Evolutionary conservation across 2,113 vertebrate genomes (phyloP).

Genomic region (Strigops habroptila): DNA sequence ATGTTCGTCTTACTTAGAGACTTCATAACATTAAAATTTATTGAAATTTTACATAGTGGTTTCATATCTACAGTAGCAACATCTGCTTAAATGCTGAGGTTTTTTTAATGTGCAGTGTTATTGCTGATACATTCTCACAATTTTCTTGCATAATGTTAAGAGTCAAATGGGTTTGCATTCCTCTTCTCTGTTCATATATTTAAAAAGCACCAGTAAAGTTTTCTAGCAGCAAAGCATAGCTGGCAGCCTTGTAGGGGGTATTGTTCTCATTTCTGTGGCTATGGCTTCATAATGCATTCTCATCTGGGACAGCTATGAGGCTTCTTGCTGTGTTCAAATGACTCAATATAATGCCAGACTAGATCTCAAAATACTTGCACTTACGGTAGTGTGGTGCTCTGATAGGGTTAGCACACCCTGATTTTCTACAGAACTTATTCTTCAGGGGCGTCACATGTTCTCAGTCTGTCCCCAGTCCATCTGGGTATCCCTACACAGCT

Average conservation of each 20-base stretch:
- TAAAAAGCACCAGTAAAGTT: background rate
- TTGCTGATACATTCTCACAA: background rate
- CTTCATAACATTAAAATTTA: background rate
- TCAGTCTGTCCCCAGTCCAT: background rate
- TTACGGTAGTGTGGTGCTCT: background rate
- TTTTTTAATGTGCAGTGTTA: background rate
- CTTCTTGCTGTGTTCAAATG: background rate
- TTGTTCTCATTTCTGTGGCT: background rate
- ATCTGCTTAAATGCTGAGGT: background rate
- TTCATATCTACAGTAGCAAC: background rate
- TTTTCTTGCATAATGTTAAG: background rate
- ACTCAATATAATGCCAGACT: background rate
- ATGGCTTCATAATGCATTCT: background rate
- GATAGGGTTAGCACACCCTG: background rate
- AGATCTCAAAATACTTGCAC: background rate
- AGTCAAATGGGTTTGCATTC: background rate
- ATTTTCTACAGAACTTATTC: background rate
- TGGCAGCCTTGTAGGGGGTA: background rate
- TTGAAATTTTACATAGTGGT: background rate
- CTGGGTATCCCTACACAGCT: background rate
- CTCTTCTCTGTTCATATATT: background rate
- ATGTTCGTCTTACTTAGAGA: background rate
- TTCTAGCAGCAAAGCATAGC: background rate
- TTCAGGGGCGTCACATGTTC: background rate
- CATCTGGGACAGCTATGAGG: background rate